Conservation (phyloP, 1,140 invertebrate genomes). For the Araneus ventricosus region DNA sequence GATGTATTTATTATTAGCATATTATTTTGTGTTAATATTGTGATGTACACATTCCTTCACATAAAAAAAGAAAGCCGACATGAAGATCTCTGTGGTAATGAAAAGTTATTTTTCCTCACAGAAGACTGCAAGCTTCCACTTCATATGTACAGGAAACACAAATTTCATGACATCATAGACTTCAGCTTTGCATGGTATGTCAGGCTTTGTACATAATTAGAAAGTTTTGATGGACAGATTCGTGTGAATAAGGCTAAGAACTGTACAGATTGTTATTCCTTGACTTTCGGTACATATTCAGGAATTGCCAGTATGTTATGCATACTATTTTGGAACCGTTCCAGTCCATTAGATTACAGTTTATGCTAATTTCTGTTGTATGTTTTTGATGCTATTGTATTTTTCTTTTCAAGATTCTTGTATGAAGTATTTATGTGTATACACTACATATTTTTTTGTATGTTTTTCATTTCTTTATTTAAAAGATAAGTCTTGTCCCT, state of each 20-base stretch:
- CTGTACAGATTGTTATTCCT: conserved; percentile 18
- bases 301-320: neutral
- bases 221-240: neutral
- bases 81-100: neutral
- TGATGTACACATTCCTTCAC: conserved; percentile 32
- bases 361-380: neutral
- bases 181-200: neutral
- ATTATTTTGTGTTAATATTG: neutral
- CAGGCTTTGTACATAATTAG: conserved; percentile 17
- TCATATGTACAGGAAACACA: neutral
- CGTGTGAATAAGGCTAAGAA: neutral
- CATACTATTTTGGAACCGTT: neutral
- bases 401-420: neutral
- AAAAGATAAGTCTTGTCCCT: too few relatives aligned
- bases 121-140: neutral
- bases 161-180: neutral
- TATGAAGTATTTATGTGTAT: neutral
- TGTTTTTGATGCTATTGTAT: neutral
- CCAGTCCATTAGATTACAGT: neutral
- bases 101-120: neutral
- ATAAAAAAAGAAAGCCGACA: neutral
- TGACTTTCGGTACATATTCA: neutral
- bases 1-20: conserved; percentile 23
- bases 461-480: too few relatives aligned
- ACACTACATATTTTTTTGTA: too few relatives aligned